Evolutionary conservation across 2,888 invertebrate species (phyloP).

Genomic region (Zeuzera pyrina): DNA sequence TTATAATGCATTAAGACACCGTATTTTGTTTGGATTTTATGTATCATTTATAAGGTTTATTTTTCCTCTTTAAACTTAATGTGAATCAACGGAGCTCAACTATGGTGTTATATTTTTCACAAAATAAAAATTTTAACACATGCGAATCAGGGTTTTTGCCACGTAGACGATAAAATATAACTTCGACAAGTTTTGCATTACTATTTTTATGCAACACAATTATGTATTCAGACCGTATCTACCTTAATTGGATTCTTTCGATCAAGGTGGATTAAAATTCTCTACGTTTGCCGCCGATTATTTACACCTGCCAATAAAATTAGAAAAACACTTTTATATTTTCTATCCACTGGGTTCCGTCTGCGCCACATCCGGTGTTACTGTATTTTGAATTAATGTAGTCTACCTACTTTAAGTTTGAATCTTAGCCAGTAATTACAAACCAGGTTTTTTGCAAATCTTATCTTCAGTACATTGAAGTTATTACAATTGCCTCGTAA

Average conservation of each 20-base stretch:
- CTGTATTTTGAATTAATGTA: no score
- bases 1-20: no score
- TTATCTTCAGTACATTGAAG: no score
- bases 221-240: slow-evolving; percentile 3
- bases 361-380: neutral
- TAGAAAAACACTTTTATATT: slow-evolving; percentile 3
- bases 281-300: no score
- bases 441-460: no score
- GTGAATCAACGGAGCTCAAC: slow-evolving; percentile 1
- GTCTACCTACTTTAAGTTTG: no score
- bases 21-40: slow-evolving; percentile 1
- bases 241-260: slow-evolving; percentile 4
- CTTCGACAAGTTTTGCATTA: neutral
- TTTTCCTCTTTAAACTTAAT: slow-evolving; percentile 10
- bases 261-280: no score
- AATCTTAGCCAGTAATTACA: no score
- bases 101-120: slow-evolving; percentile 5
- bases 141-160: slow-evolving; percentile 8
- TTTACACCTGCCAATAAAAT: slow-evolving; percentile 6
- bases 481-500: no score
- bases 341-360: neutral
- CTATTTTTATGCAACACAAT: neutral
- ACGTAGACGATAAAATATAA: slow-evolving; percentile 5
- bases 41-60: slow-evolving; percentile 5
- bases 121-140: slow-evolving; percentile 6